Evolutionary conservation across 2,113 vertebrate species (phyloP), one percentile per base, ranked within the genome.

Genomic region (Fukomys damarensis): DNA sequence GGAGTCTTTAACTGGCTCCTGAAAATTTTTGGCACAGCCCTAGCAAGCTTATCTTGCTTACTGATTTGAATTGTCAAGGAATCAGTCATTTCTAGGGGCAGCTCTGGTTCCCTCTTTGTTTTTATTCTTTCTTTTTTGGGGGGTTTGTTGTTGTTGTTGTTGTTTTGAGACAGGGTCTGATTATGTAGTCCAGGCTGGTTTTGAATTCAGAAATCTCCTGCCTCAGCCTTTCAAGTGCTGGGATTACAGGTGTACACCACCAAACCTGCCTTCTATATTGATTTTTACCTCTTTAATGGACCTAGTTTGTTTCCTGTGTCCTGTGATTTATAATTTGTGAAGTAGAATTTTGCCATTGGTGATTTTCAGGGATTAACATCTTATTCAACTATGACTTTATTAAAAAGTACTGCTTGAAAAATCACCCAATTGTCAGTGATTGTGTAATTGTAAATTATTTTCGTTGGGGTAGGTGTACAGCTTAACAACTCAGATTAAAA

Each of bases 401-500:
- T 95, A 91, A 80, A 94, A 97, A 96, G 70, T 91, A 82, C 38
- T 94, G 81, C 56, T 96, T n/a, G 58, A 96, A 97, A 96, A 96
- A 92, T 81, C 96, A 82, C 63, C 81, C 11, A 90, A 86, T 89
- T 97, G 86, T 90, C 87, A 93, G 22, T 89, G 52, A 93, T 61
- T 86, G 49, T 94, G 95, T 86, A 95, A 93, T 97, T 97, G 80
- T 85, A 95, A 97, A 93, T 96, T 92, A 89, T 76, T 95, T 97
- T 93, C 66, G 77, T 95, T 84, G 59, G 89, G 85, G 80, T 84
- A 74, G 70, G 52, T 72, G 24, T 91, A 54, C 72, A 70, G 82
- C n/a, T 97, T 94, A 93, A 81, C 93, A 74, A 83, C 54, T 94
- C 72, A 89, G 80, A 54, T 92, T 92, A 96, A 95, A 93, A 96